Base-by-base conservation (phyloP, 2,888 invertebrate genomes). In the Ophioninae sp. region DNA sequence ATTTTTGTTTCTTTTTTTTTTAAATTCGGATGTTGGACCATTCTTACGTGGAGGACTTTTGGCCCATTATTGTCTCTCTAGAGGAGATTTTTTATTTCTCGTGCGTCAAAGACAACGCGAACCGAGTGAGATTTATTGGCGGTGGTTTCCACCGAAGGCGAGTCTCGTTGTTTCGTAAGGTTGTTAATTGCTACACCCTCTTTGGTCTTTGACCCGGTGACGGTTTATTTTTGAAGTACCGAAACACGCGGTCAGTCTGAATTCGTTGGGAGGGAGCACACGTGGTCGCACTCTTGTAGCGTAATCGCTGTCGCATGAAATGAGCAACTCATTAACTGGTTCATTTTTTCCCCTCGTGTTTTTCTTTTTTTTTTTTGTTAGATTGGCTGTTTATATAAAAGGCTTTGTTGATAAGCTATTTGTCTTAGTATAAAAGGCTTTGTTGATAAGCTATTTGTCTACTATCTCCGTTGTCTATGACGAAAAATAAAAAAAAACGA, bases 131-230 rank as follows among this genome's bases (percentile, higher is more conserved):
- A 41, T 41, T 61, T 23, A 44, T 23, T 44, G 23, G n/a, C 8
- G 21, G 44, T 17, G 17, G n/a, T 72, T 72, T 72, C 61, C 72
- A 21, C 17, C 41, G 62, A 62, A 62, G 13, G 30, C 23, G 10
- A 17, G 13, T 20, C 10, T 59, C 21, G 61, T 72, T 61, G 41
- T 41, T 41, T 56, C 56, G 30, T 50, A 50, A 74, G 50, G 44
- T 76, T 59, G 37, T 65, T 21, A 72, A 72, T 76, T 65, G 56
- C 72, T 67, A 72, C 61, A 56, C 37, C 39, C 30, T 39, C 59
- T 7, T 21, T 56, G 67, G 72, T 56, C 81, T 78, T 77, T 78
- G 82, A 78, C 62, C 78, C 62, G 2, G 50, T 64, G 41, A 57
- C 20, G 69, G 44, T 72, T 77, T 64, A 50, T 76, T 81, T 76